phyloP scores from a whole-genome alignment of 2,888 invertebrate species.

The Nowickia ferox region DNA sequence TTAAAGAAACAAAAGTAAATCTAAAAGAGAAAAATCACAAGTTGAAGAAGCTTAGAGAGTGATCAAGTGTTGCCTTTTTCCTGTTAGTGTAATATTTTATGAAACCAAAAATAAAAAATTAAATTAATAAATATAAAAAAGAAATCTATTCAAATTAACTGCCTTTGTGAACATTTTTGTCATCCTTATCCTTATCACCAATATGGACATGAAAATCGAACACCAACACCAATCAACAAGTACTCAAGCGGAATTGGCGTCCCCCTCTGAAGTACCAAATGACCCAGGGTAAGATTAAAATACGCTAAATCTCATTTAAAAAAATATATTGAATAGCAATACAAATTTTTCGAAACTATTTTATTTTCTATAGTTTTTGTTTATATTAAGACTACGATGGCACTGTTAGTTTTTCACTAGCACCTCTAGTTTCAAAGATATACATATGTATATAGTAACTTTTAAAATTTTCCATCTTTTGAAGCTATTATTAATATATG shows the following conservation, averaged over 20 bases:
- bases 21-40: constrained; percentile 11
- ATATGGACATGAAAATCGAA: constrained; percentile 82
- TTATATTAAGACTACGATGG: too few species aligned
- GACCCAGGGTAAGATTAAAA: constrained; percentile 92
- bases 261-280: constrained; percentile 96
- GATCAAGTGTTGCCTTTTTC: constrained; percentile 69
- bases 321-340: neutral
- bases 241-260: constrained; percentile 88
- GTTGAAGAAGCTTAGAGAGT: constrained; percentile 29
- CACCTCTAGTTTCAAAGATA: too few species aligned
- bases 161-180: constrained; percentile 12
- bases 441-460: too few species aligned
- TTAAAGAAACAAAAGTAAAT: neutral
- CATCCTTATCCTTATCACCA: neutral
- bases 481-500: too few species aligned
- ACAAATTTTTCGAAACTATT: neutral
- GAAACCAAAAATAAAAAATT: neutral
- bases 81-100: constrained; percentile 25
- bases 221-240: constrained; percentile 75
- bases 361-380: neutral
- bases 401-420: too few species aligned
- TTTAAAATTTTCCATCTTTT: too few species aligned
- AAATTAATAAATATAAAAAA: constrained; percentile 3
- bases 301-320: neutral
- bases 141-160: neutral